Evolutionary conservation across 37 sponge, comb jelly and placozoan genomes (phyloP), one percentile per base, ranked within the genome.

Genomic region (Crambe crambe): DNA sequence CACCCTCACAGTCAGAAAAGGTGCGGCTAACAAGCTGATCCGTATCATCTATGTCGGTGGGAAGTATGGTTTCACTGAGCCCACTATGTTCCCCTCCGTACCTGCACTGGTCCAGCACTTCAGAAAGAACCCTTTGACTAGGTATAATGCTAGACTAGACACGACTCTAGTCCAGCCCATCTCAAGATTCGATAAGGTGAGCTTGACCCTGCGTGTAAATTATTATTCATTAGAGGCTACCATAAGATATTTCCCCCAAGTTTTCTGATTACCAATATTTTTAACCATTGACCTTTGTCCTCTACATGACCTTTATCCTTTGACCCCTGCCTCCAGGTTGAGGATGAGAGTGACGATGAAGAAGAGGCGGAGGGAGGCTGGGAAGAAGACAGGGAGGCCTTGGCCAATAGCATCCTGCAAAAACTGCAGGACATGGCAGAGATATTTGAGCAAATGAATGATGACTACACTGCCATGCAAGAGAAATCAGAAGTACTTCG

Each of bases 1-100:
- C 83, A 97, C 98, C 8, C 91, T 97, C 37, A 95, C 96, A 18
- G 88, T 97, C 29, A 59, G 90, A 41, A 97, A 87, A 54, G 95
- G 89, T 6, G 97, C 92, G 26, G 58, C 74, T 58, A 94, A 97
- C 89, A 91, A 87, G 68, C 89, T 97, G 32, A 89, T 97, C 23
- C 80, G 97, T 6, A 89, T 97, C 62, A 82, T 90, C 6, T 70
- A 71, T 62, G 41, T 59, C 22, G 73, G 86, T 8, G 90, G 86
- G 32, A 75, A 65, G 30, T 97, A 89, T 57, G 97, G 97, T 0
- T 97, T 97, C 64, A 89, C 95, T n/a, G 87, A 84, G 0, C 97
- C 95, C 40, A 70, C 79, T 30, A 76, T 29, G 40, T 97, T 88
- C 68, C 38, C 36, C 3, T 75, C 87, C 1, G 92, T 97, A 23